Base-by-base conservation (phyloP, 2,797 vertebrate species). In the Acestrorhynchus altus region DNA sequence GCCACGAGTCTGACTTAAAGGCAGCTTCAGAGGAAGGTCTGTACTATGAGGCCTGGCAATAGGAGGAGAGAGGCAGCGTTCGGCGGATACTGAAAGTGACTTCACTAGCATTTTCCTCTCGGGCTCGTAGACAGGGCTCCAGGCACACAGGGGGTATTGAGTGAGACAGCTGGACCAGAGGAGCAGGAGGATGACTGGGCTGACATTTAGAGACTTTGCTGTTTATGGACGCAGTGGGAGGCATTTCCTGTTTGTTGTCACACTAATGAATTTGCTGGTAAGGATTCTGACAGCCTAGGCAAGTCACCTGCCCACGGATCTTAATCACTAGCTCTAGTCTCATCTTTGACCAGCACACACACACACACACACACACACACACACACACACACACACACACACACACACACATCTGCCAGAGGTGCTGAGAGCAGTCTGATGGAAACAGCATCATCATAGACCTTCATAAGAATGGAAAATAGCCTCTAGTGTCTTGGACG, bases 291-390 rank as follows among this genome's bases (percentile, higher is more conserved):
- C 80, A 46, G 79, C 26, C 52, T 31, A 52, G 76, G 42, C 69
- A 85, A 86, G 83, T 88, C 86, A 87, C 87, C 89, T 87, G 85
- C 86, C 79, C 26, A 51, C 60, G 77, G 87, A 84, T 86, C 83
- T 86, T 89, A 87, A 91, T 91, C 89, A 87, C 82, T 63, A 57
- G 49, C 61, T 76, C 54, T 40, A 61, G 47, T 47, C 73, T 74
- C 51, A 46, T 77, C 26, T 20, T 11, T 16, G 20, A 56, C 13
- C 46, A 63, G 61, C 56, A n/a, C 42, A 76, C 61, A 65, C 63
- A 44, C 35, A 35, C 56, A 35, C 28, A 76, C 63, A 75, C 63
- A 49, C 52, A 26, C 42, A 71, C 67, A 77, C 63, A 44, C 35
- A 35, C 56, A 35, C 28, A 76, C 63, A 75, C n/a, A n/a, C n/a